Percentiles rank a stretch among this genome's conserved stretches.
Conservation (phyloP, 2,888 invertebrate genomes). For the Amphimallon solstitiale region DNA sequence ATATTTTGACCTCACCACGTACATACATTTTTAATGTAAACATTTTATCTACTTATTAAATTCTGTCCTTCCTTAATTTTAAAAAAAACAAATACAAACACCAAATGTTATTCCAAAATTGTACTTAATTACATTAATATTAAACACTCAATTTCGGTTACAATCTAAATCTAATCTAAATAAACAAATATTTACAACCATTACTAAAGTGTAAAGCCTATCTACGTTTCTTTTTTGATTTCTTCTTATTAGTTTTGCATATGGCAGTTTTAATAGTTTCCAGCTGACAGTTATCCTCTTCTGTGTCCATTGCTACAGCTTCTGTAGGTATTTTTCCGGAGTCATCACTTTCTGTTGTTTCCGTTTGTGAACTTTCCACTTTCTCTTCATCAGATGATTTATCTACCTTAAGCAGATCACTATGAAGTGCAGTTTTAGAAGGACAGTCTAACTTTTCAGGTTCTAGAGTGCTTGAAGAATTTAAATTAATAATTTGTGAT, state of each 20-base stretch:
- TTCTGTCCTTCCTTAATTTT: not conserved
- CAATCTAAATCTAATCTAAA: not conserved
- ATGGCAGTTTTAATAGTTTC: constrained; percentile 51
- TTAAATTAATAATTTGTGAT: not conserved
- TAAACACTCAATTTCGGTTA: constrained; percentile 9
- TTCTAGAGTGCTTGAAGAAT: constrained; percentile 29
- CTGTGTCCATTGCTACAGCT: constrained; percentile 62
- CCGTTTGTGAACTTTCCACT: constrained; percentile 65
- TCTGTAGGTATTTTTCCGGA: constrained; percentile 61
- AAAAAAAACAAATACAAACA: not conserved
- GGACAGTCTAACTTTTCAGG: constrained; percentile 38
- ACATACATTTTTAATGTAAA: no score
- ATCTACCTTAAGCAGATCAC: constrained; percentile 58
- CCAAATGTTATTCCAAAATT: not conserved
- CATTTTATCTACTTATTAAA: no score
- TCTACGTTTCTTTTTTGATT: constrained; percentile 72
- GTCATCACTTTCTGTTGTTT: constrained; percentile 70
- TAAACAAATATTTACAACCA: constrained; percentile 15
- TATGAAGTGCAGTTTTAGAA: constrained; percentile 7
- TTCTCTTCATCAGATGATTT: constrained; percentile 71
- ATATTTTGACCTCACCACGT: no score
- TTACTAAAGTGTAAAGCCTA: constrained; percentile 56
- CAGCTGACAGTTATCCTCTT: constrained; percentile 47
- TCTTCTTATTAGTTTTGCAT: constrained; percentile 64
- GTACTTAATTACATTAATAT: not conserved